Evolutionary conservation across 2,888 invertebrate genomes (phyloP), one percentile per base, ranked within the genome.

Genomic region (Torymus texanus): DNA sequence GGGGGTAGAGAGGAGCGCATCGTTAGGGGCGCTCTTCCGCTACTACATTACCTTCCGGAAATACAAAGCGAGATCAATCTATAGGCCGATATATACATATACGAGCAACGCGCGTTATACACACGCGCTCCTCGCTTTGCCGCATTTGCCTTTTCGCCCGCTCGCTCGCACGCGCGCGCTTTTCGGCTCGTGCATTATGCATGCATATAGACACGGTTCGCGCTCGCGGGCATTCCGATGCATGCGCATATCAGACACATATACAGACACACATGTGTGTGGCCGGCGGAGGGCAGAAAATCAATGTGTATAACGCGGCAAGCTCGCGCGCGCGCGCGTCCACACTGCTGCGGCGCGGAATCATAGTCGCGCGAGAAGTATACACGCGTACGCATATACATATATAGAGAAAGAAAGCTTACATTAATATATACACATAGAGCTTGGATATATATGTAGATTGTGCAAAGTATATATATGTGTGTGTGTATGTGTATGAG

Each of bases 321-420:
- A 29, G 41, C 41, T 5, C 41, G 41, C 41, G 8, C 41, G 41
- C 41, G 10, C 41, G 41, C 41, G 41, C 41, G 41, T 8, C 41
- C 41, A 8, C 41, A 41, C 41, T 8, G 41, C 41, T 41, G 68
- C 61, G 61, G 68, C 24, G 68, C 24, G 62, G 62, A 76, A 55
- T 75, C 58, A 68, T 68, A 41, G 75, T 8, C 41, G 41, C 41
- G 41, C 41, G 70, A 56, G 56, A 76, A 63, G 56, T 61, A 56
- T 24, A 21, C 24, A 8, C 41, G 8, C 41, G 41, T 8, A 41
- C 29, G 29, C 29, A 29, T 29, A 4, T 4, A 29, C 3, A 4
- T 29, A 29, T 29, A 4, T 29, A 24, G 55, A 68, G 56, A 41
- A 68, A 75, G 67, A 62, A 66, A 63, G 56, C 67, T 14, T 16